Base-by-base conservation (phyloP, 2,797 vertebrate species). In the Hybognathus amarus region DNA sequence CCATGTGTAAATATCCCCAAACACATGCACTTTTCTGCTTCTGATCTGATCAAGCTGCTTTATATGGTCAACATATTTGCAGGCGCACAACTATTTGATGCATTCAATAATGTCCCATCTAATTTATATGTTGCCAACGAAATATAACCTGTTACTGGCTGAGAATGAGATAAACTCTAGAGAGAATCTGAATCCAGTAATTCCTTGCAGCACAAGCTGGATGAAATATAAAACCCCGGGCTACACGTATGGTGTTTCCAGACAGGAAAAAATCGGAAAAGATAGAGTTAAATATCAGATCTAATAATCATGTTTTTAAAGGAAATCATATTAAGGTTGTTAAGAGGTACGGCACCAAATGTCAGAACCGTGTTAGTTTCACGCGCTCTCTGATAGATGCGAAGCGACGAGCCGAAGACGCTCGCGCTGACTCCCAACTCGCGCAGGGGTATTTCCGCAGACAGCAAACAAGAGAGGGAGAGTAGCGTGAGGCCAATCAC, bases 361-460 rank as follows among this genome's bases (percentile, higher is more conserved):
- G 92, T 93, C 92, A 91, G 88, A 83, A 80, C 75, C 84, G 89
- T 84, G 91, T 90, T 92, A 88, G 89, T 88, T 90, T 90, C 90
- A 90, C 90, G 91, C 92, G 89, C 90, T 87, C 91, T 86, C 88
- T 91, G 88, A 87, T 89, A 87, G 89, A 92, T 90, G 89, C 83
- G 90, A 89, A 87, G 89, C 89, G 86, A 87, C 90, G 86, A 89
- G 89, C 89, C 90, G 88, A 88, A 90, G 86, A 89, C 89, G 85
- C 90, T 87, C 90, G 86, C 82, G 84, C 83, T 77, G 82, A 77
- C 82, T 76, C 79, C 91, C 90, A 89, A 88, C 89, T 90, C 89
- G 92, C 88, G 92, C 89, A 90, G 88, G 93, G 90, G 92, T 90
- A 85, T 93, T 94, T 94, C 94, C 93, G 90, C 90, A 91, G 88